Percentiles rank a stretch among this genome's conserved stretches.
phyloP scores from a whole-genome alignment of 2,888 invertebrate genomes.

The Dasysyrphus tricinctus region DNA sequence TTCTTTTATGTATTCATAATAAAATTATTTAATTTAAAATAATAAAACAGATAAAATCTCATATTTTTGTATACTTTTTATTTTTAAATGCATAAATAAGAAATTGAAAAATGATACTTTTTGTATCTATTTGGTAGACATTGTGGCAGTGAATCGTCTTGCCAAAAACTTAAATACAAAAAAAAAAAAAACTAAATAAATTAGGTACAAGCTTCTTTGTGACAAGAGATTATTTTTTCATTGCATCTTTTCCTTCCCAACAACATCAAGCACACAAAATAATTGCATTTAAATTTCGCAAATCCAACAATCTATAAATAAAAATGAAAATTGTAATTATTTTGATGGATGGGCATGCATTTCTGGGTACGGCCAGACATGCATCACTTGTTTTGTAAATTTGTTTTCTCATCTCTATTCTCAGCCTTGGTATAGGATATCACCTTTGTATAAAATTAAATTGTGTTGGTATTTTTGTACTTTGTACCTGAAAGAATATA shows the following conservation, averaged over 20 bases:
- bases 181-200: neutral
- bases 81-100: no score
- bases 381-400: slow-evolving; percentile 61
- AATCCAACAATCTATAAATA: slow-evolving; percentile 46
- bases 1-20: no score
- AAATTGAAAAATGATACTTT: no score
- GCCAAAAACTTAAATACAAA: neutral
- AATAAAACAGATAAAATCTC: no score
- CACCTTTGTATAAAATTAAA: neutral
- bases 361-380: slow-evolving; percentile 63
- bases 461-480: neutral
- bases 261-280: neutral
- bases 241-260: neutral
- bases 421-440: neutral
- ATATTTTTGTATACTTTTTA: no score
- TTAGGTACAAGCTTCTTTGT: neutral
- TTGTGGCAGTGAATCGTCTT: neutral
- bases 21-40: no score
- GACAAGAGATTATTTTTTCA: neutral
- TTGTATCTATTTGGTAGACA: neutral
- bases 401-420: slow-evolving; percentile 10
- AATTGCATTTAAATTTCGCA: slow-evolving; percentile 38
- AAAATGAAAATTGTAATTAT: slow-evolving; percentile 30
- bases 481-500: neutral
- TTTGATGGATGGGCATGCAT: slow-evolving; percentile 61